Conservation (phyloP, 1,140 invertebrate species). For the Drosophila mayri region DNA sequence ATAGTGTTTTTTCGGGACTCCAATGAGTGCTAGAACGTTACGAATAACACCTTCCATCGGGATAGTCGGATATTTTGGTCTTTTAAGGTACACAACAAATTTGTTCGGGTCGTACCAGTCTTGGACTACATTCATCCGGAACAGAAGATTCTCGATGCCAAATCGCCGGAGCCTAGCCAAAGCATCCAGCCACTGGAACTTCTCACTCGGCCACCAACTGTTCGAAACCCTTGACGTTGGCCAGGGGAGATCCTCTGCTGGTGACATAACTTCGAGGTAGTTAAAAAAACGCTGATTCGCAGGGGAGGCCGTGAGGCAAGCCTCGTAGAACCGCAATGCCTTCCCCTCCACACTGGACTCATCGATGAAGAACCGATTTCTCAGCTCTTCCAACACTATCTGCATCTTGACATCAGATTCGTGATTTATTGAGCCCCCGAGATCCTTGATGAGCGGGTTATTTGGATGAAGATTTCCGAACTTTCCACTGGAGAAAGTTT, state of each 20-base stretch:
- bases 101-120: neutral
- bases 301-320: neutral
- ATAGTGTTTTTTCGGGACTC: too few species aligned
- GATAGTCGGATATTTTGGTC: neutral
- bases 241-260: neutral
- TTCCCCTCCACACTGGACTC: neutral
- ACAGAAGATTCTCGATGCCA: neutral
- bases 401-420: neutral
- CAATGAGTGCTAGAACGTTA: neutral
- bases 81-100: neutral
- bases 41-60: rapidly evolving
- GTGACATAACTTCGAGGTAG: neutral
- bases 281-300: rapidly evolving
- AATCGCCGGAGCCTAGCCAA: neutral
- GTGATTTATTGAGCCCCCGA: neutral
- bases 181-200: neutral
- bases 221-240: neutral
- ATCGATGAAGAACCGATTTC: neutral
- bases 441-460: neutral
- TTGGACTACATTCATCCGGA: neutral
- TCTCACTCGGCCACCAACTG: neutral
- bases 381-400: neutral
- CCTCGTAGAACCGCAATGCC: neutral
- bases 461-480: neutral
- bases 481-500: neutral